phyloP scores from a whole-genome alignment of 2,888 invertebrate species.

The Thalpophila matura region DNA sequence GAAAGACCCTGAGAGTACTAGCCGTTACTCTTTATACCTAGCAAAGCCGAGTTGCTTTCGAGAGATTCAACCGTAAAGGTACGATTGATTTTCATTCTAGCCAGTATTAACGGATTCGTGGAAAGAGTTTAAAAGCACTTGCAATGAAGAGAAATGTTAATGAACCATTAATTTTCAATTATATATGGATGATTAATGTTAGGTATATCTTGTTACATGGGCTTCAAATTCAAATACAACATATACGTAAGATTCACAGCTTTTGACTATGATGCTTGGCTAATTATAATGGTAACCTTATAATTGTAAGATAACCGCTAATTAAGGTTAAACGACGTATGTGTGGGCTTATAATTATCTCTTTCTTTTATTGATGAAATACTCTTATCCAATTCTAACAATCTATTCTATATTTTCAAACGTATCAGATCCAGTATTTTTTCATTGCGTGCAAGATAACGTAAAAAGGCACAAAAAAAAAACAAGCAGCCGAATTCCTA shows the following conservation, averaged over 20 bases:
- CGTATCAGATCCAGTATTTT: background rate
- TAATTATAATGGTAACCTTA: too few species aligned
- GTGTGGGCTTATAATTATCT: too few species aligned
- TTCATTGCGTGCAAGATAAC: background rate
- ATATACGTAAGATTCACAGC: too few species aligned
- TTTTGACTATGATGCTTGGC: too few species aligned
- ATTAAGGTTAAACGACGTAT: too few species aligned
- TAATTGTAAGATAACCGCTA: too few species aligned
- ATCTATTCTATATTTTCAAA: too few species aligned
- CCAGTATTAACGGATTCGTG: background rate
- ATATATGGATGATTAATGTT: too few species aligned
- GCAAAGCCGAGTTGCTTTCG: slow-evolving; percentile 4
- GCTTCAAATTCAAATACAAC: too few species aligned
- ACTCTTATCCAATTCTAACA: too few species aligned
- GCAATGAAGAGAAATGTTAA: background rate
- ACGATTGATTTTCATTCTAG: slow-evolving; percentile 38
- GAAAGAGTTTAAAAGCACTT: slow-evolving; percentile 1
- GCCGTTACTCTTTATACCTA: slow-evolving; percentile 25
- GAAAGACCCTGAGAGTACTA: slow-evolving; percentile 27
- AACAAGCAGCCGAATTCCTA: slow-evolving; percentile 28
- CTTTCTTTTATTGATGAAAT: too few species aligned
- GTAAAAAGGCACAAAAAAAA: slow-evolving; percentile 24
- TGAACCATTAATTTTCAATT: background rate
- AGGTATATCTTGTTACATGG: too few species aligned
- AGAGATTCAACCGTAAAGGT: slow-evolving; percentile 24